Evolutionary conservation across 2,797 vertebrate genomes (phyloP).

Genomic region (Syndactyla subalaris): DNA sequence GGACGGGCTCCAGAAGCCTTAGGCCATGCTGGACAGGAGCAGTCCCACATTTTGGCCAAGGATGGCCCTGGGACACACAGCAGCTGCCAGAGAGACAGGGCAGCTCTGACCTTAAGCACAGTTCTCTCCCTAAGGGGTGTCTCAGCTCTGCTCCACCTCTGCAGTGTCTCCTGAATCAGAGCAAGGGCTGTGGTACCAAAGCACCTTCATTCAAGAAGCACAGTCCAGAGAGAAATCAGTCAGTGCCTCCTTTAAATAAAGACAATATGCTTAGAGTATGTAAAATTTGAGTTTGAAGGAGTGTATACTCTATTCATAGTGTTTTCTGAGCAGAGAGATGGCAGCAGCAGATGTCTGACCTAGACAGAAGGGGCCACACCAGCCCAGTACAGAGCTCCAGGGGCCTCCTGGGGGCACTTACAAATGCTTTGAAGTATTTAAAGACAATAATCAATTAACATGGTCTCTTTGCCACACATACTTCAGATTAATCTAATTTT

Average conservation of each 20-base stretch:
- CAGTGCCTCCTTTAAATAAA: not conserved
- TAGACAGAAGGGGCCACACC: not conserved
- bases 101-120: not conserved
- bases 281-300: not conserved
- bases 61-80: not conserved
- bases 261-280: not conserved
- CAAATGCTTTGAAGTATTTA: not conserved
- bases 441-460: not conserved
- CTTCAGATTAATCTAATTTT: not conserved
- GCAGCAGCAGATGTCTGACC: not conserved
- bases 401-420: not conserved
- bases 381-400: not conserved
- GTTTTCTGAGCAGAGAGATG: not conserved
- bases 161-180: rapidly evolving
- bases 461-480: not conserved
- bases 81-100: not conserved
- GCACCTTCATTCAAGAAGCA: not conserved
- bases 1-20: not conserved
- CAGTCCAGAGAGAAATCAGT: not conserved
- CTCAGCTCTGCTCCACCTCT: not conserved
- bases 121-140: not conserved
- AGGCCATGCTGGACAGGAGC: not conserved
- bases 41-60: rapidly evolving
- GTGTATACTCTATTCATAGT: not conserved
- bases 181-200: not conserved